Base-by-base conservation (phyloP, 2,888 invertebrate species). In the Drosophila kanekoi region DNA sequence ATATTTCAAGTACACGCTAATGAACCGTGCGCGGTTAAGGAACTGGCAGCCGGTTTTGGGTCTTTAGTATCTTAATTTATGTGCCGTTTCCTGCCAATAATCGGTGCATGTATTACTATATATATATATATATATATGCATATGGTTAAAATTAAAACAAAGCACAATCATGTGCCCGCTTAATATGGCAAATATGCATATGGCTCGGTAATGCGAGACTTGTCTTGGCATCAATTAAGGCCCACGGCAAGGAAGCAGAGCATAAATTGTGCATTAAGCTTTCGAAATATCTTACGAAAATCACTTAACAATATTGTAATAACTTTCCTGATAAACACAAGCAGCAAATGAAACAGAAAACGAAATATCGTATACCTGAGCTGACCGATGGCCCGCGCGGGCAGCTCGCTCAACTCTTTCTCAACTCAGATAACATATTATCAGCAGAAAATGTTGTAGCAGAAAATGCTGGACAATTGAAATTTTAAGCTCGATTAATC, bases 401-500 rank as follows among this genome's bases (percentile, higher is more conserved):
- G 10, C 35, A 51, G 35, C 43, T 56, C 5, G 1, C 23, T 56
- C 38, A 40, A 33, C 59, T 33, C 54, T 52, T 58, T 53, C 18
- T 2, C 72, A 35, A 32, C 20, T 59, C 40, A 45, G 72, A 89
- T 72, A 73, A 67, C 77, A 65, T 37, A 64, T 79, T 77, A 89
- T 76, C 77, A 72, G 67, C 68, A 63, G 14, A 62, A 63, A 59
- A 53, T 45, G 32, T 41, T 16, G 35, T 13, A 16, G 6, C 45
- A 20, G 33, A 58, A 69, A 71, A 37, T 41, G 54, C 45, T 70
- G 60, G 47, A n/a, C 62, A 73, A 77, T 62, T 64, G 79, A 79
- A 74, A 76, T 73, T 57, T 66, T 75, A 83, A 89, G 76, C 76
- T 53, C 62, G 62, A 86, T 73, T 69, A 74, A 86, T 80, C 78